Evolutionary conservation across 2,113 vertebrate genomes (phyloP), one percentile per base, ranked within the genome.

Genomic region (Hydrochoerus hydrochaeris): DNA sequence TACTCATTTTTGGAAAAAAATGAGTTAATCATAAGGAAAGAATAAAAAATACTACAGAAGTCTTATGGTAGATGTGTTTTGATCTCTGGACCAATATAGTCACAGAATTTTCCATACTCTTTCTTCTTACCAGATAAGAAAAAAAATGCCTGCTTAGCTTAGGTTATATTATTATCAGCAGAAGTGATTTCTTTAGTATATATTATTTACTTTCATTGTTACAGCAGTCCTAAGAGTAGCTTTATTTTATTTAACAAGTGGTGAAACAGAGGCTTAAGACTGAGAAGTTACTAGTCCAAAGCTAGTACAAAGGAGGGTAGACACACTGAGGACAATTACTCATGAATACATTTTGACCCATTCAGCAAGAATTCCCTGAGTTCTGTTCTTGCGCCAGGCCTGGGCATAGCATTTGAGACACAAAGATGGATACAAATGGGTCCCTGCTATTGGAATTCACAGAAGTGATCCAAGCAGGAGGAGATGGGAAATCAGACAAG

Each of bases 1-100:
- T 49, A 71, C 17, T 95, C 60, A 28, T 89, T 96, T 96, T 96
- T 94, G 67, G 86, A 87, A 38, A 46, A 38, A 46, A 65, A 88
- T 26, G 88, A 88, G 60, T 77, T 95, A 89, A 75, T 62, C 85
- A 57, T 65, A 86, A 91, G 32, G 52, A 90, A 85, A 88, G 87
- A 38, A 26, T 13, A 8, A 77, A 65, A 82, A 44, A n/a, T 85
- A 85, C 62, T 35, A 54, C 0, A 63, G 20, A 81, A 41, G 26
- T 88, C 44, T 96, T 81, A 7, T n/a, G 35, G 30, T 69, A 71
- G 12, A 63, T 65, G 19, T 57, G 52, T 32, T 41, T 17, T 30
- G 94, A 38, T 38, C 22, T 85, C 65, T 90, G 71, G 13, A 17
- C 8, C 22, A 67, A 14, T n/a, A 13, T 32, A 88, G 24, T 26